Evolutionary conservation across 1,140 invertebrate species (phyloP), one percentile per base, ranked within the genome.

Genomic region (Hormaphis cornu): DNA sequence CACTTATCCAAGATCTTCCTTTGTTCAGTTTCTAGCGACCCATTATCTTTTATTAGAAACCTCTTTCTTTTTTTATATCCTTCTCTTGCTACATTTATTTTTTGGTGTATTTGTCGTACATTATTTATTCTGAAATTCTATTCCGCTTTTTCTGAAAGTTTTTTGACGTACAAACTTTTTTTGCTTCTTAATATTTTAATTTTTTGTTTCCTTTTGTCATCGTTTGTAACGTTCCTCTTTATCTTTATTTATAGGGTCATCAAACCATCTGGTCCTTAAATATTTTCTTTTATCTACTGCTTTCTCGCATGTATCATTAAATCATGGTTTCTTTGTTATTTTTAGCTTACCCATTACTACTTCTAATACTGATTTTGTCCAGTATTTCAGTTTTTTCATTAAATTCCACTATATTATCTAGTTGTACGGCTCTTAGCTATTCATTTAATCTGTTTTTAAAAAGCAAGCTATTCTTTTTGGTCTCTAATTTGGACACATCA

Each of bases 121-220:
- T 58, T 58, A 58, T 58, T 58, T 40, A 58, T 58, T 58, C 35
- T 58, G 14, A 58, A 58, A 58, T 58, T 58, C 16, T 58, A 12
- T 46, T 50, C 46, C n/a, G 46, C 46, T 50, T 50, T 20, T 50
- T 50, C 46, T 22, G 22, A 50, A 4, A 20, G 12, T 50, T 50
- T 50, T 50, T 50, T 7, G 18, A 20, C 46, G 18, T 50, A 50
- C 46, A 50, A 50, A 4, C 16, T 4, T 50, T 50, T 50, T 50
- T 50, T 20, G 2, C 16, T 50, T 50, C 16, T 50, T 50, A 50
- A 20, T 20, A 20, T 50, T 4, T 50, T 50, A 50, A n/a, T n/a
- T n/a, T n/a, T 50, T 2, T 50, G 46, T 22, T 50, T 20, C 46
- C 22, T 50, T 50, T 50, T 50, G 46, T n/a, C 18, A 50, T 50